These are phyloP conservation scores for Diabrotica virgifera DNA, from an alignment of 1,140 invertebrate genomes.

Conservation along the genomic window DNA sequence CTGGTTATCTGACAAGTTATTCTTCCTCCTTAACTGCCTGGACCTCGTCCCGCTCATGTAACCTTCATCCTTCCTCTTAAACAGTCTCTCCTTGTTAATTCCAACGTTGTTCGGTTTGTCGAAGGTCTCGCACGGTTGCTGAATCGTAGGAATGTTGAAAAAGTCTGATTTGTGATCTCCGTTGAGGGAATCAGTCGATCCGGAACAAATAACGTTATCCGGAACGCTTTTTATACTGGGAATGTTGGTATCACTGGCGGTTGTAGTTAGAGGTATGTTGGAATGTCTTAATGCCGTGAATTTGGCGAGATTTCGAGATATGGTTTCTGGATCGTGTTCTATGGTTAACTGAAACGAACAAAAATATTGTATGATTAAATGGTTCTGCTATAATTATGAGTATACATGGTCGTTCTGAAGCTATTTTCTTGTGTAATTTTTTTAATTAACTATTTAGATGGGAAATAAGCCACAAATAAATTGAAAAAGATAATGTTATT, in stretches of 20 bases:
- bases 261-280: conserved; percentile 41
- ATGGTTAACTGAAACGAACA: conserved; percentile 66
- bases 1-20: conserved; percentile 44
- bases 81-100: conserved; percentile 60
- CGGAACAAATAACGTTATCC: conserved; percentile 27
- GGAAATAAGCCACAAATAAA: no score
- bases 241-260: conserved; percentile 47
- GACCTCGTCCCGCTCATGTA: conserved; percentile 49
- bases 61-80: conserved; percentile 65
- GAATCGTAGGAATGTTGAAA: background rate
- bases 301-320: conserved; percentile 48
- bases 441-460: no score
- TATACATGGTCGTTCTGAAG: no score
- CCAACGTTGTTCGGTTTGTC: background rate
- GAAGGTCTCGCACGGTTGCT: background rate
- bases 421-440: no score
- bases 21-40: conserved; percentile 50
- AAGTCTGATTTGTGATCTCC: conserved; percentile 7
- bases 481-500: no score
- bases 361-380: background rate
- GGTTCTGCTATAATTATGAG: background rate
- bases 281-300: conserved; percentile 43
- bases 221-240: conserved; percentile 37
- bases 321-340: conserved; percentile 81
- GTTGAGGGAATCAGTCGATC: conserved; percentile 34